These are phyloP conservation scores for Drosophila dunni DNA, from an alignment of 1,140 invertebrate genomes.

Conservation along the genomic window DNA sequence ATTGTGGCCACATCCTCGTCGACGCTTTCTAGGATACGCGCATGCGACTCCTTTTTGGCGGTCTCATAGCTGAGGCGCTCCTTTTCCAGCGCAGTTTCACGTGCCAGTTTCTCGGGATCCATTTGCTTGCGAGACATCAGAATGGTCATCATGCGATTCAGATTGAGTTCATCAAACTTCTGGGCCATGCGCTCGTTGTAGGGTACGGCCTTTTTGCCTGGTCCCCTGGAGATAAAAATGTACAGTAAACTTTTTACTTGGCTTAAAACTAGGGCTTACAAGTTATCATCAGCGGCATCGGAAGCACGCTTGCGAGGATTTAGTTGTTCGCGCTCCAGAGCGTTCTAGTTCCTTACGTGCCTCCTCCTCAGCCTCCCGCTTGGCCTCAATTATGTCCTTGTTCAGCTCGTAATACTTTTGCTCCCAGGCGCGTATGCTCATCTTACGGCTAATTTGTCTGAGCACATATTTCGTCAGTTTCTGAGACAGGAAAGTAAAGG, in stretches of 20 bases:
- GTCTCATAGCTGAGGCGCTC: slow-evolving; percentile 70
- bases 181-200: slow-evolving; percentile 73
- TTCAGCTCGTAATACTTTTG: slow-evolving; percentile 78
- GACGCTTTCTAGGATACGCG: slow-evolving; percentile 55
- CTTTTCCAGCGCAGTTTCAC: slow-evolving; percentile 78
- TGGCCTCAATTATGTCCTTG: slow-evolving; percentile 81
- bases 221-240: slow-evolving; percentile 1
- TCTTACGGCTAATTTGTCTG: slow-evolving; percentile 71
- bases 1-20: slow-evolving; percentile 70
- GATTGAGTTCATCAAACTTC: slow-evolving; percentile 78
- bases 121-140: slow-evolving; percentile 81
- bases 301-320: slow-evolving; percentile 48
- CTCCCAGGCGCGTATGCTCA: slow-evolving; percentile 72
- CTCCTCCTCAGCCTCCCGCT: slow-evolving; percentile 67
- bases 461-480: slow-evolving; percentile 62
- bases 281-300: slow-evolving; percentile 9
- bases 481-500: background rate
- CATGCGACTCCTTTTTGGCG: slow-evolving; percentile 72
- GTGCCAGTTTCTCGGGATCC: slow-evolving; percentile 76
- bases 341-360: slow-evolving; percentile 74
- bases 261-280: slow-evolving; percentile 28
- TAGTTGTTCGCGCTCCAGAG: slow-evolving; percentile 58
- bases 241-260: too few relatives aligned
- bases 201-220: background rate
- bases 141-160: slow-evolving; percentile 76